Base-by-base conservation (phyloP, 1,140 invertebrate species). In the Musca vetustissima region DNA sequence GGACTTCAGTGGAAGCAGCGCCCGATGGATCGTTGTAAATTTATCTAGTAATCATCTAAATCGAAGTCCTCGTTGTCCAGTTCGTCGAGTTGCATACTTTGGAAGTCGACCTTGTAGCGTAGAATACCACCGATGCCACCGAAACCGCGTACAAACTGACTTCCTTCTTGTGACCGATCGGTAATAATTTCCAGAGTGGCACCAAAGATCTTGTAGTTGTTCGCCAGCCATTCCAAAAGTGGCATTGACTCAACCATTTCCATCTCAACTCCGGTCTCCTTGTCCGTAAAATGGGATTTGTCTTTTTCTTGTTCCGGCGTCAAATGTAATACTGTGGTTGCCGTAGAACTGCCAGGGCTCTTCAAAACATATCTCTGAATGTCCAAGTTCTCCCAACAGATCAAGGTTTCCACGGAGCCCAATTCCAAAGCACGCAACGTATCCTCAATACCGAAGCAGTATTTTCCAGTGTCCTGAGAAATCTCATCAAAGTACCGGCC, bases 101-200 rank as follows among this genome's bases (percentile, higher is more conserved):
- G 96, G 89, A 99, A 97, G 87, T 99, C 97, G 74, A 99, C 97
- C 86, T 98, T 96, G 88, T 99, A 99, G 72, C 98, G 93, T 75
- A 99, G 90, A 77, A 99, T 90, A 83, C 95, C 95, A 89, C 98
- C 98, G 83, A 99, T 98, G 50, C 98, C 98, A 84, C 98, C 98
- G 85, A 99, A 99, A 66, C 98, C 98, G 87, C 96, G 88, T 22
- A 99, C 98, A 86, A 98, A 99, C 85, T 99, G 98, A 55, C 97
- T 98, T 47, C 98, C 98, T 89, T 99, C 97, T 84, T 99, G 97
- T 55, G 97, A 98, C 86, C 95, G 95, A 85, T 99, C 98, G 13
- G 97, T 99, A 77, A 99, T 98, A 82, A 99, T 99, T 90, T 99
- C 98, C 80, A 99, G 85, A n/a, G 96, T 98, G 71, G 98, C 96